Conservation (phyloP, 2,797 vertebrate genomes). For the Natrix natrix region DNA sequence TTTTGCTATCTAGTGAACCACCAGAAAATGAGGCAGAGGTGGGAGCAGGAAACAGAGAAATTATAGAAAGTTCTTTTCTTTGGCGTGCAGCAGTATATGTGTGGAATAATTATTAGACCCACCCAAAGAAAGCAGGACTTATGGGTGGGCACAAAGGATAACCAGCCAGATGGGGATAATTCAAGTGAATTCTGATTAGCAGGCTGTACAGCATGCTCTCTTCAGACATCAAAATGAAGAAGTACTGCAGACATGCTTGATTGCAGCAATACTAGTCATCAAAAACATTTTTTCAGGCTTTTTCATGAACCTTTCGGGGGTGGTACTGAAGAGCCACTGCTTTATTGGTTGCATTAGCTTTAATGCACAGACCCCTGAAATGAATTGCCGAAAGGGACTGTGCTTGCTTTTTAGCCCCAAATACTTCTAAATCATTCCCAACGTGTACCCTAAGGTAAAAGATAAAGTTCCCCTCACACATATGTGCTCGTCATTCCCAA, state of each 20-base stretch:
- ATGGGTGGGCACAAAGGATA: neutral
- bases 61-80: neutral
- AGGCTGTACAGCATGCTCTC: neutral
- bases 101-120: neutral
- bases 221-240: neutral
- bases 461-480: too few species aligned
- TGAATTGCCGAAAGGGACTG: neutral
- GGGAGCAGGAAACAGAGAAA: neutral
- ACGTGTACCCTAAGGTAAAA: neutral
- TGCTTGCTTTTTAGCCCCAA: neutral
- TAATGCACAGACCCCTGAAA: neutral
- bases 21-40: neutral
- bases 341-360: neutral
- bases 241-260: neutral
- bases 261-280: neutral
- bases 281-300: neutral
- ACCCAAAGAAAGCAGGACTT: neutral
- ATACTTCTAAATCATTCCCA: neutral
- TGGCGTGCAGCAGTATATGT: neutral
- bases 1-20: neutral
- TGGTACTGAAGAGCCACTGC: neutral
- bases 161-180: neutral
- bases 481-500: too few species aligned
- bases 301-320: neutral
- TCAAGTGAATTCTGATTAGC: neutral